A percentile compares a stretch with the other conserved stretches of the same genome.
phyloP scores from a whole-genome alignment of 2,797 vertebrate genomes.

The Podarcis lilfordi region DNA sequence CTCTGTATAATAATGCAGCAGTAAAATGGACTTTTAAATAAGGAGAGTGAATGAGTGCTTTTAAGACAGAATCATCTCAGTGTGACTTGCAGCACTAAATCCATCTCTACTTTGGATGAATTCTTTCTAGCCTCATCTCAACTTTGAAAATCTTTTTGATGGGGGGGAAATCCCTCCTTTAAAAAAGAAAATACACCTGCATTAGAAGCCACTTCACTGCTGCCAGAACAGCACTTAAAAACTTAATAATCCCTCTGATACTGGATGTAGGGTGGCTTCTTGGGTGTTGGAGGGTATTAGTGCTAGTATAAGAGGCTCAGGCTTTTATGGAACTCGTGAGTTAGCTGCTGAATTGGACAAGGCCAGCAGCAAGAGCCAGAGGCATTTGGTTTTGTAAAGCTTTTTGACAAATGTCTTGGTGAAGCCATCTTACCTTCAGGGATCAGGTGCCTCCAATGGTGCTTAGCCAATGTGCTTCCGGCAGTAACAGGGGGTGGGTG shows the following conservation, averaged over 20 bases:
- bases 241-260: background rate
- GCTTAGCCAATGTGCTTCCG: background rate
- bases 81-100: background rate
- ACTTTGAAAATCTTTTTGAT: background rate
- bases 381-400: too few relatives aligned
- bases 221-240: background rate
- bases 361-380: background rate
- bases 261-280: background rate
- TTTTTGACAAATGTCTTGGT: background rate
- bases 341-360: background rate
- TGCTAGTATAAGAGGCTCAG: background rate
- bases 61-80: rapidly evolving
- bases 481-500: too few relatives aligned
- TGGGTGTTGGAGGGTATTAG: rapidly evolving
- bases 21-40: slow-evolving; percentile 8
- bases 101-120: background rate
- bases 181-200: background rate
- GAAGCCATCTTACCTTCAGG: background rate
- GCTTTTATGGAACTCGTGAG: background rate
- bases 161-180: too few relatives aligned
- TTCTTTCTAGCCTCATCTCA: slow-evolving; percentile 1
- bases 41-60: background rate
- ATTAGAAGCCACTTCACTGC: background rate
- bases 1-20: background rate
- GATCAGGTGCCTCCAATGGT: background rate